Conservation (phyloP, 2,888 invertebrate species). For the Andrena minutula region DNA sequence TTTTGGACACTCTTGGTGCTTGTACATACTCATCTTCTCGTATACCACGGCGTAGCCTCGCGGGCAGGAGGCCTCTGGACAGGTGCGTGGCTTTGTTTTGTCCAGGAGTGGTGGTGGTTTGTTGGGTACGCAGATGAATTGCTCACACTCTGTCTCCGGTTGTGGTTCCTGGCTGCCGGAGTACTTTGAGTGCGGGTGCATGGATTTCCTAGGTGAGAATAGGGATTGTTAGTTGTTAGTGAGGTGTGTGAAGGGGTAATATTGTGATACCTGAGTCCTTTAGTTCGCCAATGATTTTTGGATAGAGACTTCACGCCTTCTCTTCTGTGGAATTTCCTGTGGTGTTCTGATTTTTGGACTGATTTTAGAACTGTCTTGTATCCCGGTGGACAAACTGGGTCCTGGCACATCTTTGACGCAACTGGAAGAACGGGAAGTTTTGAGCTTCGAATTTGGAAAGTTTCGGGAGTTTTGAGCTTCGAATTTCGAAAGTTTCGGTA, state of each 20-base stretch:
- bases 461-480: no score
- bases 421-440: constrained; percentile 38
- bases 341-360: background rate
- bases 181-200: background rate
- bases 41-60: constrained; percentile 87
- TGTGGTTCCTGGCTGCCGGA: background rate
- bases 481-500: no score
- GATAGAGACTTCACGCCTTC: constrained; percentile 33
- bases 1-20: constrained; percentile 81
- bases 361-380: constrained; percentile 85
- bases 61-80: constrained; percentile 87
- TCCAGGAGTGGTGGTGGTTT: constrained; percentile 85
- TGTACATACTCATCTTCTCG: constrained; percentile 82
- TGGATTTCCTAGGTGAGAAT: constrained; percentile 30
- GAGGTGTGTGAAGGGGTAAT: background rate
- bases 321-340: constrained; percentile 10
- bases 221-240: background rate
- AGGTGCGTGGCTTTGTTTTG: constrained; percentile 80
- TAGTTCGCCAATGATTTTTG: constrained; percentile 16
- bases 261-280: constrained; percentile 79
- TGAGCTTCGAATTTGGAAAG: no score
- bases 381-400: constrained; percentile 85
- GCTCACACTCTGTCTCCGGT: constrained; percentile 83
- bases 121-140: constrained; percentile 87
- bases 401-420: constrained; percentile 40